Base-by-base conservation (phyloP, 2,888 invertebrate species). In the Agriopis aurantiaria region DNA sequence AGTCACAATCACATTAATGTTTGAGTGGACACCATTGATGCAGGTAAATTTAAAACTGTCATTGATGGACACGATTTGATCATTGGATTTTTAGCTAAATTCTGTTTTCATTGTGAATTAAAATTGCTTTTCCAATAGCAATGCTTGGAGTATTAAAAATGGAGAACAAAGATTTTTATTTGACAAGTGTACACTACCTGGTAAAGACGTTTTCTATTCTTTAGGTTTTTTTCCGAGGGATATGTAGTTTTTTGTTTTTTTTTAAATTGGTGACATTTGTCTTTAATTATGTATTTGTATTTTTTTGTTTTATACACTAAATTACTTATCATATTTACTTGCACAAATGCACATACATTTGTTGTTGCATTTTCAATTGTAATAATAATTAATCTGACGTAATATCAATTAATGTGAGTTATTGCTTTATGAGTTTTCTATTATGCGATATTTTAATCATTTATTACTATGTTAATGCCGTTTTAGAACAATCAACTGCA, bases 21-120 rank as follows among this genome's bases (percentile, higher is more conserved):
- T 84, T 80, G 76, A 86, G 77, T 80, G 78, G 80, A 78, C 81
- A 77, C 75, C 75, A 76, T 81, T 74, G n/a, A n/a, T n/a, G n/a
- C n/a, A n/a, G n/a, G n/a, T n/a, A n/a, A n/a, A n/a, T n/a, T n/a
- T n/a, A n/a, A n/a, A n/a, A n/a, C n/a, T n/a, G n/a, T n/a, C n/a
- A n/a, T n/a, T n/a, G n/a, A n/a, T n/a, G n/a, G n/a, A 78, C 81
- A 77, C 75, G 76, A 76, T 81, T 74, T 79, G 78, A 80, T 82
- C 81, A 79, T 75, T 61, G 79, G 81, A 86, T 85, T 85, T 75
- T 67, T 23, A 23, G 76, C 53, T 10, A 55, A 64, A 46, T 17
- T 59, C 33, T 12, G 51, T 6, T 61, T 56, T 33, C 8, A 52
- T 14, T 41, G 41, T 12, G n/a, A 57, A 62, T 57, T 45, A 45